Percentiles rank a stretch among this genome's conserved stretches.
These are phyloP conservation scores for Tachycineta bicolor DNA, from an alignment of 2,113 vertebrate genomes.

Conservation along the genomic window DNA sequence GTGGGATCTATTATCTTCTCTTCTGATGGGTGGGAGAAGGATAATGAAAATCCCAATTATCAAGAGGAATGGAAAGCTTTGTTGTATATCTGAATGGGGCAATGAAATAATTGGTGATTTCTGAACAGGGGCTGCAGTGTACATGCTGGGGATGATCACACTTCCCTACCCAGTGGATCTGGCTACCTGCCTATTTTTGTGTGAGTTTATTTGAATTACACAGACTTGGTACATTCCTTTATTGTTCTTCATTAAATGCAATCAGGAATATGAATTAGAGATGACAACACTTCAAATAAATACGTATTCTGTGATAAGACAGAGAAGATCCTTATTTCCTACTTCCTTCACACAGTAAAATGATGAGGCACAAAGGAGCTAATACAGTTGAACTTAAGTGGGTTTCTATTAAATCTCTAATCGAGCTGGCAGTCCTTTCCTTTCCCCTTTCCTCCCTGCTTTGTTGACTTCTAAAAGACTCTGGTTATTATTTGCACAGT, in stretches of 20 bases:
- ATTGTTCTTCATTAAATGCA: slow-evolving; percentile 55
- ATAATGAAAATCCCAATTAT: slow-evolving; percentile 43
- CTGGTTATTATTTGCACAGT: slow-evolving; percentile 37
- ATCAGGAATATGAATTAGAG: slow-evolving; percentile 44
- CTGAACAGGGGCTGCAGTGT: background rate
- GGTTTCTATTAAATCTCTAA: slow-evolving; percentile 26
- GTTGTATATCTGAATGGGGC: background rate
- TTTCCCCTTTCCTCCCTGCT: slow-evolving; percentile 16
- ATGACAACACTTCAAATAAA: slow-evolving; percentile 68
- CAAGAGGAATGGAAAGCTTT: slow-evolving; percentile 16
- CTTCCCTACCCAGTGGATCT: background rate
- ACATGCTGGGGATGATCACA: background rate
- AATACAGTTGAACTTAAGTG: slow-evolving; percentile 41
- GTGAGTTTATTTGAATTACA: slow-evolving; percentile 56
- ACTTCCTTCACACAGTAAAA: slow-evolving; percentile 42
- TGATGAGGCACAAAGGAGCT: slow-evolving; percentile 33
- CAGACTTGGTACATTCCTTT: slow-evolving; percentile 51
- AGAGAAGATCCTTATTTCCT: slow-evolving; percentile 65
- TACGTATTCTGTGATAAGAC: slow-evolving; percentile 56
- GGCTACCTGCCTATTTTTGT: slow-evolving; percentile 45
- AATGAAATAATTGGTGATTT: slow-evolving; percentile 35
- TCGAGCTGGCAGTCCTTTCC: slow-evolving; percentile 8
- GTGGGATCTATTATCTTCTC: slow-evolving; percentile 51
- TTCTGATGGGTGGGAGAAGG: slow-evolving; percentile 21
- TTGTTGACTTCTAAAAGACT: slow-evolving; percentile 69